Percentiles rank a stretch among this genome's conserved stretches.
These are phyloP conservation scores for Petrosia ficiformis DNA, from an alignment of 37 sponge, comb jelly and placozoan genomes.

Conservation along the genomic window DNA sequence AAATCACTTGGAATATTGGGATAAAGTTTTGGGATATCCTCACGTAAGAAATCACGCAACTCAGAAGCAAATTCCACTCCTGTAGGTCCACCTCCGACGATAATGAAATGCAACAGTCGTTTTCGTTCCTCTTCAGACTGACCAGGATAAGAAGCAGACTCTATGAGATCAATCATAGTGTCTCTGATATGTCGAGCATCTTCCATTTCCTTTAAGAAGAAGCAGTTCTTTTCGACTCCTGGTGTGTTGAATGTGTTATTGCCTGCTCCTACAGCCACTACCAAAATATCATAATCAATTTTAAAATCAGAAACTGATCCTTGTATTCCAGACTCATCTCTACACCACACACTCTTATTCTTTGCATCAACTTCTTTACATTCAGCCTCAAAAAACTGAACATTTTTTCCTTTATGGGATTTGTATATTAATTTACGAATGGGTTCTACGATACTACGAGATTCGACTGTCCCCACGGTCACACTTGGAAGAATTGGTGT, in stretches of 20 bases:
- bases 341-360: conserved; percentile 16
- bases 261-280: conserved; percentile 63
- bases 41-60: conserved; percentile 52
- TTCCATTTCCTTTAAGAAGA: conserved; percentile 59
- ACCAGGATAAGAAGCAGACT: conserved; percentile 66
- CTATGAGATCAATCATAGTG: conserved; percentile 48
- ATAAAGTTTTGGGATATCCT: conserved; percentile 57
- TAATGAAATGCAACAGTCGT: conserved; percentile 59
- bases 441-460: conserved; percentile 72
- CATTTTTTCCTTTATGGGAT: conserved; percentile 5
- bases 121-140: conserved; percentile 45
- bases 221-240: conserved; percentile 51
- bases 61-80: conserved; percentile 84
- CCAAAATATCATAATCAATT: conserved; percentile 55
- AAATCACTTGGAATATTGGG: conserved; percentile 18
- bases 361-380: conserved; percentile 41
- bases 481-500: conserved; percentile 71
- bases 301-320: conserved; percentile 20
- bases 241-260: conserved; percentile 59
- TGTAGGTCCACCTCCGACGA: conserved; percentile 75
- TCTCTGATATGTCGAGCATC: conserved; percentile 61
- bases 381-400: conserved; percentile 52
- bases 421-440: conserved; percentile 44
- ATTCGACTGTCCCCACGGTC: conserved; percentile 73
- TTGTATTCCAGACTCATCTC: conserved; percentile 13